phyloP scores from a whole-genome alignment of 2,797 vertebrate species.

The Crocidura indochinensis region DNA sequence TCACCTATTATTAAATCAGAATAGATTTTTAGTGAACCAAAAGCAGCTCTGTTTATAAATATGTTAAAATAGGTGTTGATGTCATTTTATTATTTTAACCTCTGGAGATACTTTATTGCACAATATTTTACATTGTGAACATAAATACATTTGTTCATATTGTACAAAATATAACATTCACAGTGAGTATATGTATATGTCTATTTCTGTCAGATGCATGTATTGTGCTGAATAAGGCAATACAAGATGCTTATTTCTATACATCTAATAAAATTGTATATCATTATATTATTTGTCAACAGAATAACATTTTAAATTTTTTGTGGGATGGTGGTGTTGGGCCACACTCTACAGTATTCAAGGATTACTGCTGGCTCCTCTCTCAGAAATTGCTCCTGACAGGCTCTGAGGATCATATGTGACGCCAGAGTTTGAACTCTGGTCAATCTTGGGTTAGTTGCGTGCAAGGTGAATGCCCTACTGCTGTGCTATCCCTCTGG shows the following conservation, averaged over 20 bases:
- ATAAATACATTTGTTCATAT: slow-evolving; percentile 35
- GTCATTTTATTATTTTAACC: slow-evolving; percentile 21
- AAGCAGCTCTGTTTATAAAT: slow-evolving; percentile 71
- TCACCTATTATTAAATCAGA: slow-evolving; percentile 57
- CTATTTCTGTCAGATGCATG: slow-evolving; percentile 59
- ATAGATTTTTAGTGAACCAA: slow-evolving; percentile 68
- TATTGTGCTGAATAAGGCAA: slow-evolving; percentile 35
- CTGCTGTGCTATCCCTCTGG: too few species aligned
- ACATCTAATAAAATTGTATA: slow-evolving; percentile 70
- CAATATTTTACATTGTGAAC: too few species aligned
- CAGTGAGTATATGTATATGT: background rate
- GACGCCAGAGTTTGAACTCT: too few species aligned
- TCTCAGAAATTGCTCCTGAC: too few species aligned
- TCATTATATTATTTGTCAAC: slow-evolving; percentile 56
- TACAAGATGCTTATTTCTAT: slow-evolving; percentile 62
- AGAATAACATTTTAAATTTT: slow-evolving; percentile 43
- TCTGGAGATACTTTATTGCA: background rate
- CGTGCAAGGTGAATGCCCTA: too few species aligned
- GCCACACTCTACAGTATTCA: too few species aligned
- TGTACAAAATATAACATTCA: slow-evolving; percentile 42
- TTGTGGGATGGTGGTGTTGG: too few species aligned
- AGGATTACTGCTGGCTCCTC: too few species aligned
- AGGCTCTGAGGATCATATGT: too few species aligned
- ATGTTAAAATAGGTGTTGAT: slow-evolving; percentile 58
- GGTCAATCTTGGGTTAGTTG: too few species aligned